Conservation (phyloP, 1,140 invertebrate genomes). For the Wasmannia auropunctata region DNA sequence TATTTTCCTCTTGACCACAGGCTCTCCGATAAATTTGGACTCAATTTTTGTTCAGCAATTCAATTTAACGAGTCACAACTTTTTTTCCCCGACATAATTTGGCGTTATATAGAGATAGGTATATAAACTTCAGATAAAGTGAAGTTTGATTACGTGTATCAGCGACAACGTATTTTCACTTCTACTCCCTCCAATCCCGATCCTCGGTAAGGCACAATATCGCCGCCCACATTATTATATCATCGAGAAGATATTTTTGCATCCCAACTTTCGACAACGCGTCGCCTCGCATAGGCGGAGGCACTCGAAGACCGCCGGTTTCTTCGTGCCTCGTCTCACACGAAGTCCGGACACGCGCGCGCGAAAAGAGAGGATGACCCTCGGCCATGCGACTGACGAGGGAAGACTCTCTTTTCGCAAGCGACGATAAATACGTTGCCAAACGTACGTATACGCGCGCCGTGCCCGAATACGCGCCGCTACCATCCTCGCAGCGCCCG, state of each 20-base stretch:
- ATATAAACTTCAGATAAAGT: neutral
- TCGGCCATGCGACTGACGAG: neutral
- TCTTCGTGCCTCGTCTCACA: neutral
- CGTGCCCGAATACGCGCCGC: constrained; percentile 50
- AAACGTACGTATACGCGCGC: constrained; percentile 64
- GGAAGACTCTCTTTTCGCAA: constrained; percentile 69
- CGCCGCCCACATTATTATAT: constrained; percentile 16
- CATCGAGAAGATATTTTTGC: constrained; percentile 29
- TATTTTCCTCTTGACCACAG: neutral
- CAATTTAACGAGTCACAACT: neutral
- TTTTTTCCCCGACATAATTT: neutral
- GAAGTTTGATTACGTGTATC: neutral
- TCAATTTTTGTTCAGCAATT: neutral
- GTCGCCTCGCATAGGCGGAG: neutral
- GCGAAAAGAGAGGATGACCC: constrained; percentile 22
- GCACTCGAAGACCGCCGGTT: constrained; percentile 25
- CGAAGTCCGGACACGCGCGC: neutral
- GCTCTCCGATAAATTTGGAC: neutral
- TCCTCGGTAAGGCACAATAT: neutral
- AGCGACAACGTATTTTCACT: neutral
- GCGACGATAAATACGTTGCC: constrained; percentile 76
- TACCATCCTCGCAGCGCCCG: constrained; percentile 4
- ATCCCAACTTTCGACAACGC: constrained; percentile 14
- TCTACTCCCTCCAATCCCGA: neutral
- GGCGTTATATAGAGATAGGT: neutral